phyloP scores from a whole-genome alignment of 2,888 invertebrate species.

The Entomobrya proxima region DNA sequence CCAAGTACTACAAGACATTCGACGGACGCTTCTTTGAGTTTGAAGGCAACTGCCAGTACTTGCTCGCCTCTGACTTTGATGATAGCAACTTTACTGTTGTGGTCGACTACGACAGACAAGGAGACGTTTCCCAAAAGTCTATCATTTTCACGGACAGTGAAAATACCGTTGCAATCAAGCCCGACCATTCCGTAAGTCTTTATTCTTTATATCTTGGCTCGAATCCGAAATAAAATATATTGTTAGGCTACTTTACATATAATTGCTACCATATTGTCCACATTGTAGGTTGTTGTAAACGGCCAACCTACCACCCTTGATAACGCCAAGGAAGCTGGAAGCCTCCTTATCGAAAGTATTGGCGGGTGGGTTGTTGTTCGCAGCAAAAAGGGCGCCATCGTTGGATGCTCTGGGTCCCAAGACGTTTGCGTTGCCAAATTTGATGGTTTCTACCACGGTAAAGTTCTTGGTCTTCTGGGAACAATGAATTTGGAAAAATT shows the following conservation, averaged over 20 bases:
- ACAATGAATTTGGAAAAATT: slow-evolving; percentile 92
- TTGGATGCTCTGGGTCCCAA: slow-evolving; percentile 82
- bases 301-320: slow-evolving; percentile 83
- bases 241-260: neutral
- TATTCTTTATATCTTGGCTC: neutral
- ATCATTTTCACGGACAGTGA: slow-evolving; percentile 85
- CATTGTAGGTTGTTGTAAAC: slow-evolving; percentile 78
- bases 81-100: slow-evolving; percentile 91
- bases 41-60: slow-evolving; percentile 88
- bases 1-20: slow-evolving; percentile 91
- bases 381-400: slow-evolving; percentile 81
- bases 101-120: slow-evolving; percentile 81
- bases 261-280: neutral
- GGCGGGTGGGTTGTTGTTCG: slow-evolving; percentile 76
- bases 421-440: slow-evolving; percentile 85
- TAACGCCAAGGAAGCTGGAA: slow-evolving; percentile 46
- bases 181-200: slow-evolving; percentile 81
- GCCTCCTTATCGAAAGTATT: slow-evolving; percentile 76
- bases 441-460: slow-evolving; percentile 91
- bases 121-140: slow-evolving; percentile 80
- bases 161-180: slow-evolving; percentile 82
- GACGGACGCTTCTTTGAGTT: slow-evolving; percentile 89
- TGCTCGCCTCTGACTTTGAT: slow-evolving; percentile 88
- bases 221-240: neutral
- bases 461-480: slow-evolving; percentile 90